phyloP scores from a whole-genome alignment of 2,113 vertebrate genomes.

The Elaphurus davidianus region DNA sequence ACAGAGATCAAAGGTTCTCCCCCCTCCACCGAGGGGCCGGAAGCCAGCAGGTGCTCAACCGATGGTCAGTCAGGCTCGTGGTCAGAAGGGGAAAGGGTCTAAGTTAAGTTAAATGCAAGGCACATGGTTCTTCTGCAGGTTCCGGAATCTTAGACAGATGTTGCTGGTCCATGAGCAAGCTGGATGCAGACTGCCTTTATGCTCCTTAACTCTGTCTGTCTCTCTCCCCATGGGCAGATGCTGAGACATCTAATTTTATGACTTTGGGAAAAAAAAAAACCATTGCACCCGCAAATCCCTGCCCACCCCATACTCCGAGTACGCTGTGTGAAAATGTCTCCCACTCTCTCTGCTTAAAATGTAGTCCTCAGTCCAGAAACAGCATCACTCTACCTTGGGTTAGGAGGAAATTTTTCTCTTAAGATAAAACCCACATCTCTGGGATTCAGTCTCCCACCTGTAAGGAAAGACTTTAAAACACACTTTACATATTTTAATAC shows the following conservation, averaged over 20 bases:
- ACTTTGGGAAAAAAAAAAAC: neutral
- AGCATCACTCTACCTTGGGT: too few species aligned
- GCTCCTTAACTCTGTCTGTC: neutral
- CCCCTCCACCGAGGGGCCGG: accelerated
- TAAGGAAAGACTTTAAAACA: neutral
- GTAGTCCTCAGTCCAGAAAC: neutral
- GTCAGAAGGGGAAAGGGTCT: too few species aligned
- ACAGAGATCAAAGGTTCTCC: accelerated
- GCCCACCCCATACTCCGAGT: too few species aligned
- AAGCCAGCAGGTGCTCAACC: accelerated
- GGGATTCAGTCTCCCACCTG: neutral
- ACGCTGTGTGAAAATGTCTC: neutral
- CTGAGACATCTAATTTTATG: too few species aligned
- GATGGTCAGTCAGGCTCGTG: too few species aligned
- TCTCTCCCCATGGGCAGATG: neutral
- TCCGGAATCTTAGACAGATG: accelerated
- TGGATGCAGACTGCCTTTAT: neutral
- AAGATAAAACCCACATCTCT: neutral
- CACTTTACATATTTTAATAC: neutral
- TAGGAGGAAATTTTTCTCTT: neutral
- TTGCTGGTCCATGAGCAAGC: accelerated
- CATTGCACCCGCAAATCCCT: accelerated
- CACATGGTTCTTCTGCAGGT: accelerated
- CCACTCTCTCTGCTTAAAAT: neutral
- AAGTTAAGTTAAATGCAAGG: neutral